Percentiles rank a stretch among this genome's conserved stretches.
phyloP scores from a whole-genome alignment of 2,113 vertebrate species.

The Muscicapa adusta region DNA sequence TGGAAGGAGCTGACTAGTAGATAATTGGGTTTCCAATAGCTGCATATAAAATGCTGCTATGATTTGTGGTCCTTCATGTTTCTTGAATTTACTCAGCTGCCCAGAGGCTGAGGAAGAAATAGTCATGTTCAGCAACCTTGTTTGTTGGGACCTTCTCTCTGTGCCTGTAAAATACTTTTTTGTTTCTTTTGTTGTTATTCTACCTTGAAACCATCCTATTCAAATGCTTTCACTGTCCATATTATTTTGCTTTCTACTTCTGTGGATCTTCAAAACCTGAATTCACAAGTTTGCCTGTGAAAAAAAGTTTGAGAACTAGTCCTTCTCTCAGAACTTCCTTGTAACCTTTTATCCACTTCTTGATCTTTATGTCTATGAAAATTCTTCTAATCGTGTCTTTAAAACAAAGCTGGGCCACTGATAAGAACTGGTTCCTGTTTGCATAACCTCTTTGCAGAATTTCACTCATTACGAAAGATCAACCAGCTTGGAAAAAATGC shows the following conservation, averaged over 20 bases:
- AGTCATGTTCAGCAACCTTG: background rate
- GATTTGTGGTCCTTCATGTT: background rate
- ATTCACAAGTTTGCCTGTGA: background rate
- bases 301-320: background rate
- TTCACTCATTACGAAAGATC: background rate
- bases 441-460: background rate
- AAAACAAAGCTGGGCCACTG: background rate
- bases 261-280: background rate
- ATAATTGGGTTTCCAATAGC: background rate
- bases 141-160: background rate
- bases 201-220: background rate
- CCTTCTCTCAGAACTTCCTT: background rate
- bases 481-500: background rate
- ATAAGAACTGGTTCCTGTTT: constrained; percentile 11
- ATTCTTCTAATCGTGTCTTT: background rate
- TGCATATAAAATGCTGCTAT: background rate
- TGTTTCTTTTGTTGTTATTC: background rate
- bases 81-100: background rate
- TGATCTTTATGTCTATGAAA: background rate
- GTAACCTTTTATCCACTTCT: background rate
- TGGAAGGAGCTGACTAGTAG: background rate
- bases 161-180: background rate
- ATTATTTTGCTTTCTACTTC: background rate
- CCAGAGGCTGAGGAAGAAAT: background rate
- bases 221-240: fast-evolving